These are phyloP conservation scores for Gandaritis pyraliata DNA, from an alignment of 2,888 invertebrate species.

Conservation along the genomic window DNA sequence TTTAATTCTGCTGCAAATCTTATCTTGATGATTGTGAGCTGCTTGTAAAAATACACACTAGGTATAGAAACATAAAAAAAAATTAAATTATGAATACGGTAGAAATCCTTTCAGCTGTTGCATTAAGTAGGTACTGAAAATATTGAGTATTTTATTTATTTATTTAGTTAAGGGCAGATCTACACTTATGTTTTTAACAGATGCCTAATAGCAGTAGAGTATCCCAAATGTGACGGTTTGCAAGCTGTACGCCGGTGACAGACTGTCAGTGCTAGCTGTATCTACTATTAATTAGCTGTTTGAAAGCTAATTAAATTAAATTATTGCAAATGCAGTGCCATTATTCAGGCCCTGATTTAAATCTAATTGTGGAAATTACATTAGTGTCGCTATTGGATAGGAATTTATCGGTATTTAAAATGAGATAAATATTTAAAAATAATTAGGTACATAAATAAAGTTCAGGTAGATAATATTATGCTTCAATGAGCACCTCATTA, in stretches of 20 bases:
- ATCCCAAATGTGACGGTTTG: not conserved
- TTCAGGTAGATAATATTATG: too few species aligned
- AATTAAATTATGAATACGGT: not conserved
- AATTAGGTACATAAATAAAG: too few species aligned
- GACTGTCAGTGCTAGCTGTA: not conserved
- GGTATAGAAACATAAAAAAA: too few species aligned
- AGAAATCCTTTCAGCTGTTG: too few species aligned
- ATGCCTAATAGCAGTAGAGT: too few species aligned
- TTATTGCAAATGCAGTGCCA: conserved; percentile 23
- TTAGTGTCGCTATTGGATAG: not conserved
- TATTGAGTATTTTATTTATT: too few species aligned
- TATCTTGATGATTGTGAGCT: not conserved
- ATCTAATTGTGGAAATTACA: conserved; percentile 14
- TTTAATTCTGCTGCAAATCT: conserved; percentile 19
- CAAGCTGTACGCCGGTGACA: not conserved
- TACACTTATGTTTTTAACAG: too few species aligned
- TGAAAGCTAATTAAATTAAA: conserved; percentile 23
- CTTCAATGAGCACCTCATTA: too few species aligned
- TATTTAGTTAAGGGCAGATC: too few species aligned
- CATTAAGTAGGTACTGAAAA: too few species aligned
- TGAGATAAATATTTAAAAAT: not conserved
- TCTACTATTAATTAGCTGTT: conserved; percentile 15
- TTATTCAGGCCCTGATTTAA: conserved; percentile 14
- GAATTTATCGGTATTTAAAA: not conserved
- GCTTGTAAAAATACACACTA: not conserved